Evolutionary conservation across 2,888 invertebrate species (phyloP), one percentile per base, ranked within the genome.

Genomic region (Drosophila limbata): DNA sequence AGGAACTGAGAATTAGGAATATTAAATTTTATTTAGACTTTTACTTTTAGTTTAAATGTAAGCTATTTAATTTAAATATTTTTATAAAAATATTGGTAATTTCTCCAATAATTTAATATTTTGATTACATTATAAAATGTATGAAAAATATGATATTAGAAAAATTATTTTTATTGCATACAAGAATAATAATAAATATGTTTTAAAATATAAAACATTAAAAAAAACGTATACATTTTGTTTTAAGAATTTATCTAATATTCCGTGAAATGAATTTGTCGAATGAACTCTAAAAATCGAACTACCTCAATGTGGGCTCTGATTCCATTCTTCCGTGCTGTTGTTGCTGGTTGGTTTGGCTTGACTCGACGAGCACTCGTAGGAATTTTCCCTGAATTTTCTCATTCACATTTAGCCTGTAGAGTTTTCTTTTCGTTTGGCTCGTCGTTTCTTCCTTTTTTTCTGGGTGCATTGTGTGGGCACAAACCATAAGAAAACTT

Each of bases 401-500:
- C 50, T 50, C 77, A 73, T 77, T 71, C 83, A 74, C 79, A 79
- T 77, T 79, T 67, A 15, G 79, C 66, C 74, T 56, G 57, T 74
- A 40, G 71, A 75, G 72, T 70, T 86, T 81, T 75, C 75, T 64
- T 68, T 69, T 64, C 55, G 65, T 63, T 77, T 70, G 53, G 42
- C 53, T 57, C 42, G 33, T 33, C 44, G 47, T 57, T 56, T 60
- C 44, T 56, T 53, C 56, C 50, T 17, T 55, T 33, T 47, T 68
- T 62, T 45, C 45, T 59, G 64, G 39, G 39, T 57, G 50, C 73
- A 71, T 72, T 81, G 73, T 79, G 73, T 71, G 79, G 69, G 77
- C 65, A 65, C 81, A 51, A 68, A 45, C 63, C 63, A 60, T 59
- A 73, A 64, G 81, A 77, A 86, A 82, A 87, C 56, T 83, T 82